Conservation (phyloP, 2,113 vertebrate species). For the Bagarius yarrelli region DNA sequence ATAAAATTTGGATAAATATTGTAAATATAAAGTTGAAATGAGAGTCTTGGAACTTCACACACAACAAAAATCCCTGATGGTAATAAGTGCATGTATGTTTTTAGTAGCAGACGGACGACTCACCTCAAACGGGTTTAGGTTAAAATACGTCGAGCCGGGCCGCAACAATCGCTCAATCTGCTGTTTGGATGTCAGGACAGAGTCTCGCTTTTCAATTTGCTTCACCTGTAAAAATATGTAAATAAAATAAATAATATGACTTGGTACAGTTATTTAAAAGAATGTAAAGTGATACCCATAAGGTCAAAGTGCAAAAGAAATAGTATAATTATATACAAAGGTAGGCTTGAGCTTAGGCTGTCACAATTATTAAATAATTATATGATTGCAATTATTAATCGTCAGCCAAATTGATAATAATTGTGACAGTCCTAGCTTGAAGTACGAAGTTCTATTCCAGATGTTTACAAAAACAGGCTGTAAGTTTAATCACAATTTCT, state of each 20-base stretch:
- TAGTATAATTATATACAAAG: neutral
- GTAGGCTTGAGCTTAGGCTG: neutral
- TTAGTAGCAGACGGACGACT: constrained; percentile 22
- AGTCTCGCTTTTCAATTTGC: constrained; percentile 97
- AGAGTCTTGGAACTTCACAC: too few relatives aligned
- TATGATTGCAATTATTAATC: too few relatives aligned
- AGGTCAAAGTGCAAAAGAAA: neutral
- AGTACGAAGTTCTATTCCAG: too few relatives aligned
- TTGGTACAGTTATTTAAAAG: neutral
- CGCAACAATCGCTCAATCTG: constrained; percentile 93
- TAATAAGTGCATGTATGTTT: neutral
- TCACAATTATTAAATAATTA: too few relatives aligned
- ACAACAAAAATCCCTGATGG: neutral
- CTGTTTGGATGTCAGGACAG: constrained; percentile 94
- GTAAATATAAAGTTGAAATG: too few relatives aligned
- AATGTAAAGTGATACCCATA: neutral
- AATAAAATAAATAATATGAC: neutral
- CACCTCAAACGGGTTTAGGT: constrained; percentile 97
- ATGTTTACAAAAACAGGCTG: too few relatives aligned
- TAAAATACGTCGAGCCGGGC: constrained; percentile 94
- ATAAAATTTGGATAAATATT: too few relatives aligned
- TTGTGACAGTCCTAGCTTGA: too few relatives aligned
- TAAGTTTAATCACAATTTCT: too few relatives aligned
- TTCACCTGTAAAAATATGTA: constrained; percentile 79
- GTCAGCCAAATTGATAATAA: too few relatives aligned